These are phyloP conservation scores for Ptiloglossa arizonensis DNA, from an alignment of 1,140 invertebrate genomes.

Conservation along the genomic window DNA sequence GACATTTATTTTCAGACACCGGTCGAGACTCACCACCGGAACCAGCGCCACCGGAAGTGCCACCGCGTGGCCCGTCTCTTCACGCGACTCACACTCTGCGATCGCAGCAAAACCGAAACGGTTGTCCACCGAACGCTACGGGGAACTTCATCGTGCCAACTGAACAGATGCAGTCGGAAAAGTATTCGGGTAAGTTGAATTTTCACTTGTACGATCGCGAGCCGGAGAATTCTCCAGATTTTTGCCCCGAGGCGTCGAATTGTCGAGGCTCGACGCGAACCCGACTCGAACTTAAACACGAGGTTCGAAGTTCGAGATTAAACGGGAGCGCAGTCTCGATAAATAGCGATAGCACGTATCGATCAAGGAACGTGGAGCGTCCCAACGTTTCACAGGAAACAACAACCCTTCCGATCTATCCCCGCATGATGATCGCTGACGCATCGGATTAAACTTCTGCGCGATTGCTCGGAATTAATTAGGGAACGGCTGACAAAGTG, in stretches of 20 bases:
- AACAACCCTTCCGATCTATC: slow-evolving; percentile 2
- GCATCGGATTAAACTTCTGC: slow-evolving; percentile 7
- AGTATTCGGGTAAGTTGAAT: slow-evolving; percentile 71
- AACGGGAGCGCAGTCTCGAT: background rate
- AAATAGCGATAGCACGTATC: background rate
- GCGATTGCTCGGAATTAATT: slow-evolving; percentile 47
- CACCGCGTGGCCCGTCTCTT: slow-evolving; percentile 86
- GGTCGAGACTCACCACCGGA: slow-evolving; percentile 87
- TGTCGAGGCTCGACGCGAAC: background rate
- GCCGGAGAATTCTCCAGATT: background rate
- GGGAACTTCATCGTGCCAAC: slow-evolving; percentile 66
- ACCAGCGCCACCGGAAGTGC: slow-evolving; percentile 88
- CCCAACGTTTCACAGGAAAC: background rate
- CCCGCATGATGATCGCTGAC: slow-evolving; percentile 38
- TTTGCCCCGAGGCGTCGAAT: too few relatives aligned
- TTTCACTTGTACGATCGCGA: background rate
- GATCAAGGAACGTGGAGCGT: background rate
- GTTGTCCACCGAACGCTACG: slow-evolving; percentile 69
- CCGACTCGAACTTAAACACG: background rate
- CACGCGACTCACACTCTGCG: slow-evolving; percentile 81
- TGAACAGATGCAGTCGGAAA: slow-evolving; percentile 70
- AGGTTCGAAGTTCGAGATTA: background rate
- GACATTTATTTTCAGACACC: slow-evolving; percentile 78
- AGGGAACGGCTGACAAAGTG: slow-evolving; percentile 37
- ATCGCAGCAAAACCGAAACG: slow-evolving; percentile 72